These are phyloP conservation scores for Drosophila lacertosa DNA, from an alignment of 1,140 invertebrate species.

Conservation along the genomic window DNA sequence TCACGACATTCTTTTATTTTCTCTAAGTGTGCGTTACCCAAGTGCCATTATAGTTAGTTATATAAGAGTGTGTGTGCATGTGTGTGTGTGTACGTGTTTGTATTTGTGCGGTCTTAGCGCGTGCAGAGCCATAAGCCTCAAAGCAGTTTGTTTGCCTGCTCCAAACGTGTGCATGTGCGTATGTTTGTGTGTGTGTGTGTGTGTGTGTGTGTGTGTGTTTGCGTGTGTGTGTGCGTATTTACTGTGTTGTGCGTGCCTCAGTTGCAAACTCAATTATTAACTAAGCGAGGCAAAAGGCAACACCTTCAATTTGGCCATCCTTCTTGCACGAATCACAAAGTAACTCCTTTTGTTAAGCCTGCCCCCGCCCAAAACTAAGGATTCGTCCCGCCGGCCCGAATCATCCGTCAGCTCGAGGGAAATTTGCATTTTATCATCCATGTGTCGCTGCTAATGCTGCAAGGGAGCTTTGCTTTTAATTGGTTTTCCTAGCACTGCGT, in stretches of 20 bases:
- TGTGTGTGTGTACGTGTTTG: conserved; percentile 2
- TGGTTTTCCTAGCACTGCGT: conserved; percentile 63
- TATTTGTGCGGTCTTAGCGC: conserved; percentile 38
- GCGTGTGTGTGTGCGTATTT: conserved; percentile 27
- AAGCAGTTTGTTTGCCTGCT: conserved; percentile 41
- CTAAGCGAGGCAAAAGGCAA: conserved; percentile 63
- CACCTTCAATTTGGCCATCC: conserved; percentile 57
- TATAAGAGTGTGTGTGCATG: conserved; percentile 1
- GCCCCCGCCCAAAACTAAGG: too few species aligned
- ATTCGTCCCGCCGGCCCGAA: conserved; percentile 1
- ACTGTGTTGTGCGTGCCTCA: conserved; percentile 62
- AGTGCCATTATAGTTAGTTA: conserved; percentile 14
- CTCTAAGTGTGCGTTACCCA: conserved; percentile 7
- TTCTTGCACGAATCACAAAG: conserved; percentile 13
- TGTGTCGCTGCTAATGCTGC: conserved; percentile 51
- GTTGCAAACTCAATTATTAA: conserved; percentile 81
- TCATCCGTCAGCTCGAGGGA: conserved; percentile 60
- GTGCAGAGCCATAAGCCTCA: conserved; percentile 63
- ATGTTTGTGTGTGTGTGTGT: conserved; percentile 28
- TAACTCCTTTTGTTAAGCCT: not conserved
- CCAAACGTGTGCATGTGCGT: not conserved
- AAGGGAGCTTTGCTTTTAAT: conserved; percentile 74
- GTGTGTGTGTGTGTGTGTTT: conserved; percentile 22
- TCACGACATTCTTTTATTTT: too few species aligned
- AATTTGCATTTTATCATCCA: conserved; percentile 81